Base-by-base conservation (phyloP, 2,797 vertebrate species). In the Odontamblyopus rebecca region DNA sequence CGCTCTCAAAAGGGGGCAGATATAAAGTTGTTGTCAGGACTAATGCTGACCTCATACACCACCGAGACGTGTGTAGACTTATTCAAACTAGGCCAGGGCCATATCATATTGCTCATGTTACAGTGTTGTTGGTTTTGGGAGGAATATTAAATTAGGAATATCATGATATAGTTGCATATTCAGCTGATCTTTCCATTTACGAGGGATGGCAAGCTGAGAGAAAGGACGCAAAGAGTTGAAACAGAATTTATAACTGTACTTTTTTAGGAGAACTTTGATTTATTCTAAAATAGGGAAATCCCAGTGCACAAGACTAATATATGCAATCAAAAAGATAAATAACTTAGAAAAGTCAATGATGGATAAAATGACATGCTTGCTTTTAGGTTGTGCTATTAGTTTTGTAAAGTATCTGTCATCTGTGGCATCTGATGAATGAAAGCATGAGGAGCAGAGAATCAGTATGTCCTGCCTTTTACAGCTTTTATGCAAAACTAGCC, bases 351-450 rank as follows among this genome's bases (percentile, higher is more conserved):
- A 11, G n/a, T 54, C 51, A 41, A 64, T 72, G 8, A 29, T 32
- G 12, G 65, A 79, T 80, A 64, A 65, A 61, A 54, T 66, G 60
- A 59, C 77, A 69, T 44, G 62, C 41, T 38, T 66, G 75, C 69
- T 82, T 79, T 83, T 69, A 83, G 76, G 76, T 76, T 62, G 65
- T 71, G 59, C 56, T 66, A 51, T 75, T 70, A 76, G 66, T 48
- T 73, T 77, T 84, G 57, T 66, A 75, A 81, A 81, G 66, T 67
- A 71, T 27, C 61, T 71, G 75, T 83, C 68, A 77, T 72, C 72
- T 83, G 84, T 81, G 82, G 75, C 48, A 78, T 75, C 54, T 79
- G 77, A 87, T 70, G 16, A 80, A 77, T 69, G 61, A 27, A 63
- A 78, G 23, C 61, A 63, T 12, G 66, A 48, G 77, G 69, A 6